Evolutionary conservation across 2,797 vertebrate genomes (phyloP).

Genomic region (Phataginus tricuspis): DNA sequence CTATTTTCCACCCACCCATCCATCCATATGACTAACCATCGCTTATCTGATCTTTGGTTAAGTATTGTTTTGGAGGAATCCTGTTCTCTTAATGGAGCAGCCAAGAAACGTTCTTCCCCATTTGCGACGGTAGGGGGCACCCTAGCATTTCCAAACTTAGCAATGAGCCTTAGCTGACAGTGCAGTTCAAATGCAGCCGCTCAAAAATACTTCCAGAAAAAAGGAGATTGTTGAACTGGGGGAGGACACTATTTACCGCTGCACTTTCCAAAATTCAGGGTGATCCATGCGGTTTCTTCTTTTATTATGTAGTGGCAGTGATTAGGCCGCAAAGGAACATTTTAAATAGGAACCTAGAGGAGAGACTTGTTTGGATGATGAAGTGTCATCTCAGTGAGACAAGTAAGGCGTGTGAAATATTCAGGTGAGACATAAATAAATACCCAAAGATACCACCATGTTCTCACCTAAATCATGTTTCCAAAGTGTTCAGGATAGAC

Average conservation of each 20-base stretch:
- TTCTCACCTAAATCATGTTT: neutral
- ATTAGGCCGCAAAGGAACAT: neutral
- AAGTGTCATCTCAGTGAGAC: neutral
- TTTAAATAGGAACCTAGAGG: neutral
- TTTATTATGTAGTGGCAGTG: neutral
- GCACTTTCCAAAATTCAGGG: neutral
- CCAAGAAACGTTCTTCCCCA: neutral
- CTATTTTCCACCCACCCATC: neutral
- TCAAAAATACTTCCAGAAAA: neutral
- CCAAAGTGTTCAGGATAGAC: neutral
- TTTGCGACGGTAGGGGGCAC: conserved; percentile 78
- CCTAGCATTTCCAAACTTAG: conserved; percentile 70
- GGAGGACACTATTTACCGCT: neutral
- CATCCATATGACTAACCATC: neutral
- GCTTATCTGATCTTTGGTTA: neutral
- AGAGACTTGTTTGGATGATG: rapidly evolving
- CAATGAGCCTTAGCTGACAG: neutral
- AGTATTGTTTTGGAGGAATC: neutral
- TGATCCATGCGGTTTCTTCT: neutral
- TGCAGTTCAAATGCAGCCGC: neutral
- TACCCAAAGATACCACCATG: neutral
- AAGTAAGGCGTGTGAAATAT: neutral
- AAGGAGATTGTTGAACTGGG: neutral
- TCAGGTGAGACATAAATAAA: neutral
- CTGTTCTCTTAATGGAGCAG: neutral